Percentiles rank a stretch among this genome's conserved stretches.
Evolutionary conservation across 2,888 invertebrate genomes (phyloP).

Genomic region (Rhaphigaster nebulosa): DNA sequence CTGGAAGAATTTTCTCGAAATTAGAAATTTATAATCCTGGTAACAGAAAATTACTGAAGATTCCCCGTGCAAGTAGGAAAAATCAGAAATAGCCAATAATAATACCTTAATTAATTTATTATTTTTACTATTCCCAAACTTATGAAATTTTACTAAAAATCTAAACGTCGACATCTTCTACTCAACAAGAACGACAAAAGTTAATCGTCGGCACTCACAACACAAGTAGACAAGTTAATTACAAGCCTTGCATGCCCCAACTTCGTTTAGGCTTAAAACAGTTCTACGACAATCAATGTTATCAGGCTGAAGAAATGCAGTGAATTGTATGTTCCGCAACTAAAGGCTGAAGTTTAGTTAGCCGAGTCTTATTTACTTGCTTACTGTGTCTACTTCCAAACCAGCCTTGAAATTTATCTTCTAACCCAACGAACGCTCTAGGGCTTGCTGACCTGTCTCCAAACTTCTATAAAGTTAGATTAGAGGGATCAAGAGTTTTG

Average conservation of each 20-base stretch:
- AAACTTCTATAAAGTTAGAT: slow-evolving; percentile 25
- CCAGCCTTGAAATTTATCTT: not conserved
- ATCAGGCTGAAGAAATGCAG: not conserved
- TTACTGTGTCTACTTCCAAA: slow-evolving; percentile 8
- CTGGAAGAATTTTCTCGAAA: too few relatives aligned
- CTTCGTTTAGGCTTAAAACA: not conserved
- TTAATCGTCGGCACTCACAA: not conserved
- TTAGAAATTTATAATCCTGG: too few relatives aligned
- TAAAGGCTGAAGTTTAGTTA: slow-evolving; percentile 6
- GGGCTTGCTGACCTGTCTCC: slow-evolving; percentile 18
- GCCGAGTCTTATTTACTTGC: not conserved
- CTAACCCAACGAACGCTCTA: not conserved
- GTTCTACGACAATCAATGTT: not conserved
- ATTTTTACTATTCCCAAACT: too few relatives aligned
- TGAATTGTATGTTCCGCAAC: slow-evolving; percentile 6
- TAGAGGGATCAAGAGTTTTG: slow-evolving; percentile 14
- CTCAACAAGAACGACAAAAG: not conserved
- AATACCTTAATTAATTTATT: too few relatives aligned
- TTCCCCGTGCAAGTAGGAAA: too few relatives aligned
- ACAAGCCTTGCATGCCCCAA: not conserved
- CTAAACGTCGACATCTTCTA: too few relatives aligned
- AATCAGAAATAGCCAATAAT: too few relatives aligned
- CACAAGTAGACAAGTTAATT: not conserved
- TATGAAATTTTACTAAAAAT: too few relatives aligned
- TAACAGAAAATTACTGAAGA: too few relatives aligned